Conservation (phyloP, 92 coral and sea anemone species). For the Phenganax marumi region DNA sequence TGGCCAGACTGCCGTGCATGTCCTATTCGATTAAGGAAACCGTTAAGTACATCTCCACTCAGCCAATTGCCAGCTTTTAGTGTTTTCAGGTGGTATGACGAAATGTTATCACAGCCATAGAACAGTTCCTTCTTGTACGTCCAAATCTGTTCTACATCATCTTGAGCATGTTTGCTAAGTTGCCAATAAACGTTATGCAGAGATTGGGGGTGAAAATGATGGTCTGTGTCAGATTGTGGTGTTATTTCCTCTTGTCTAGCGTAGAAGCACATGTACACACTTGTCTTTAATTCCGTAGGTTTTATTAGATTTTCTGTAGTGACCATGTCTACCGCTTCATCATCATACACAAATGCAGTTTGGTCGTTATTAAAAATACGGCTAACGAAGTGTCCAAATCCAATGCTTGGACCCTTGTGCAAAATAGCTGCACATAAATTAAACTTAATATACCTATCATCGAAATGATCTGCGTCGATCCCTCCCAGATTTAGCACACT, state of each 20-base stretch:
- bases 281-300: background rate
- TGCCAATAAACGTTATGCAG: background rate
- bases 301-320: background rate
- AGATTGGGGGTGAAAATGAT: background rate
- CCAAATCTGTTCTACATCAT: conserved; percentile 3
- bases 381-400: background rate
- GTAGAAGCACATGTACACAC: conserved; percentile 6
- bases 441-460: background rate
- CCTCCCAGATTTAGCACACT: background rate
- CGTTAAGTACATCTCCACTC: background rate
- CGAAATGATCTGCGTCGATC: conserved; percentile 8
- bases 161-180: background rate
- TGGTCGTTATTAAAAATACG: background rate
- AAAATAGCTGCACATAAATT: conserved; percentile 1
- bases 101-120: background rate
- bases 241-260: background rate
- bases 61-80: background rate
- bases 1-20: background rate
- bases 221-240: background rate
- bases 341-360: background rate
- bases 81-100: background rate
- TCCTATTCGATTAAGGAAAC: background rate
- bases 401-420: background rate
- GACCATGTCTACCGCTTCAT: background rate
- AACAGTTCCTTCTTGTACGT: background rate